Conservation (phyloP, 2,888 invertebrate species). For the Drosophila emarginata region DNA sequence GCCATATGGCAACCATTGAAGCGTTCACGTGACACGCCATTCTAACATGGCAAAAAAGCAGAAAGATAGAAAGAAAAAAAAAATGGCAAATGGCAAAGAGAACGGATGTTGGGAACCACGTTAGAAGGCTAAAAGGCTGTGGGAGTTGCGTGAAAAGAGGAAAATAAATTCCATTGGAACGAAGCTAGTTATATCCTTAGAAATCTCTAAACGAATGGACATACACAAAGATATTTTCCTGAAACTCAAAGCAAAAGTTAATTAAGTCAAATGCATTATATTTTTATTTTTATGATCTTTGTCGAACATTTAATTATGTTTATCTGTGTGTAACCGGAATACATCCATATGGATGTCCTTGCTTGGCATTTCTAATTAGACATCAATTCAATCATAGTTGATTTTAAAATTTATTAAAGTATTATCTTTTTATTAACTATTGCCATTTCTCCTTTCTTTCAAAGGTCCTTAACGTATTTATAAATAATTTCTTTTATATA, state of each 20-base stretch:
- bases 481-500: no score
- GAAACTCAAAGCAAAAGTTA: not conserved
- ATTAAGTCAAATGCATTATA: not conserved
- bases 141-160: not conserved
- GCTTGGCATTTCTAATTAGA: no score
- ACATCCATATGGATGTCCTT: no score
- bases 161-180: not conserved
- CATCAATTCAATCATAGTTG: no score
- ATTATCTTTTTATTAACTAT: no score
- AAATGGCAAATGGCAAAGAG: constrained; percentile 12
- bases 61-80: constrained; percentile 23
- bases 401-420: no score
- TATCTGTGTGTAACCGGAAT: no score
- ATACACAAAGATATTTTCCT: no score
- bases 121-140: not conserved
- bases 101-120: constrained; percentile 1
- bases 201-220: not conserved
- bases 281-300: no score
- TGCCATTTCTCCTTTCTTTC: no score
- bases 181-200: constrained; percentile 1
- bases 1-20: constrained; percentile 59
- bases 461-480: no score
- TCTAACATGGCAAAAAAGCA: constrained; percentile 7
- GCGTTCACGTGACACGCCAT: constrained; percentile 36
- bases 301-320: no score